Base-by-base conservation (phyloP, 2,113 vertebrate species). In the Oreochromis aureus region DNA sequence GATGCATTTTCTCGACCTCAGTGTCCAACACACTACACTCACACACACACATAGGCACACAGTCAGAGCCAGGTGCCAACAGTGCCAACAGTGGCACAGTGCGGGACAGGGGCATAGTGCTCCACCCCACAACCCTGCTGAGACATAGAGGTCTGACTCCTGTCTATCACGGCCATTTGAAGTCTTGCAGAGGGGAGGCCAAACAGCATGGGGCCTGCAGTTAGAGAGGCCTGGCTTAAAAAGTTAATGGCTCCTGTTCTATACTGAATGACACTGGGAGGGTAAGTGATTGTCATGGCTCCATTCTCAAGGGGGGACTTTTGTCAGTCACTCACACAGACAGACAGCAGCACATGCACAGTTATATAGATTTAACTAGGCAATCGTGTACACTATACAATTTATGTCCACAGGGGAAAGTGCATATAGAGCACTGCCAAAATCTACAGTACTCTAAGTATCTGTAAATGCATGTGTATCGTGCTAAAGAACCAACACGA, bases 191-290 rank as follows among this genome's bases (percentile, higher is more conserved):
- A 88, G 86, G 81, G 91, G 82, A 86, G 41, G 48, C 89, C 91
- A 90, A 95, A 89, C 51, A 59, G 87, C 90, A 81, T 39, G 87
- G 89, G 92, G 84, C 88, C 89, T 82, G 86, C 92, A 89, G 91
- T 90, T 93, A 87, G 86, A 87, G 82, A 85, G 81, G 86, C 88
- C 79, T 66, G 82, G 83, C 93, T 95, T 95, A 93, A 94, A 96
- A 96, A 96, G 91, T 96, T 94, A 96, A 96, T 94, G 92, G 93
- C 93, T 91, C 82, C 88, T 80, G 81, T 88, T 58, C 91, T 89
- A 63, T 86, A 82, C 86, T 95, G 92, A 96, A 95, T 95, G 94
- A 94, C 95, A 94, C 73, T 61, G 93, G 92, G 95, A 95, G 91
- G 91, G 89, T 96, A 91, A 90, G 90, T 81, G 76, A 86, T 79